Percentiles rank a stretch among this genome's conserved stretches.
Conservation (phyloP, 2,797 vertebrate species). For the Pterois miles region DNA sequence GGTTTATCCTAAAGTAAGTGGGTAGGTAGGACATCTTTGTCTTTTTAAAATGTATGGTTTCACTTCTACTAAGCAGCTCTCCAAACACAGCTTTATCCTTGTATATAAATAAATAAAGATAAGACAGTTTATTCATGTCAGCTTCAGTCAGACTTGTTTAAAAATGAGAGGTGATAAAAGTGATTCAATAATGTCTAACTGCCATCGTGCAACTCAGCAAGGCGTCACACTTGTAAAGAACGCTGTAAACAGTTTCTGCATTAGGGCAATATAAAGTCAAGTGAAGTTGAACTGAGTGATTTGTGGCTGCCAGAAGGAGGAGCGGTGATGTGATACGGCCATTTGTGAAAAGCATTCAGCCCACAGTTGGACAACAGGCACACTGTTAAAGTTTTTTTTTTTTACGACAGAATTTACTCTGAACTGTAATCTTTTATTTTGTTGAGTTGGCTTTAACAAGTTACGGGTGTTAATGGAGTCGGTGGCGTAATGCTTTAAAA, state of each 20-base stretch:
- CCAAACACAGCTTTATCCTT: constrained; percentile 19
- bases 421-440: constrained; percentile 38
- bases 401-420: constrained; percentile 36
- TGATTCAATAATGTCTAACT: constrained; percentile 29
- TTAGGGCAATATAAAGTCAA: constrained; percentile 49
- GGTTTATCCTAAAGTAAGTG: not conserved
- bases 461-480: constrained; percentile 46
- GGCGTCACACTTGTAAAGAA: constrained; percentile 11
- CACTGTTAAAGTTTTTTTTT: not conserved
- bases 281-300: constrained; percentile 54
- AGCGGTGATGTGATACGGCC: constrained; percentile 62
- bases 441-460: constrained; percentile 39
- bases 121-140: constrained; percentile 6
- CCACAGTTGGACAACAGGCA: constrained; percentile 48
- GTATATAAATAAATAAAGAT: constrained; percentile 18
- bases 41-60: not conserved
- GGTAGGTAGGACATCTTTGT: not conserved
- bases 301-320: constrained; percentile 48
- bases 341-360: constrained; percentile 61
- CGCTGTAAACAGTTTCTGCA: constrained; percentile 52
- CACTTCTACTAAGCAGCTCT: constrained; percentile 4
- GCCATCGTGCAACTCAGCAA: not conserved
- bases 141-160: constrained; percentile 29
- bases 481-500: constrained; percentile 24
- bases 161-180: constrained; percentile 36